phyloP scores from a whole-genome alignment of 2,797 vertebrate genomes.

The Sciurus carolinensis region DNA sequence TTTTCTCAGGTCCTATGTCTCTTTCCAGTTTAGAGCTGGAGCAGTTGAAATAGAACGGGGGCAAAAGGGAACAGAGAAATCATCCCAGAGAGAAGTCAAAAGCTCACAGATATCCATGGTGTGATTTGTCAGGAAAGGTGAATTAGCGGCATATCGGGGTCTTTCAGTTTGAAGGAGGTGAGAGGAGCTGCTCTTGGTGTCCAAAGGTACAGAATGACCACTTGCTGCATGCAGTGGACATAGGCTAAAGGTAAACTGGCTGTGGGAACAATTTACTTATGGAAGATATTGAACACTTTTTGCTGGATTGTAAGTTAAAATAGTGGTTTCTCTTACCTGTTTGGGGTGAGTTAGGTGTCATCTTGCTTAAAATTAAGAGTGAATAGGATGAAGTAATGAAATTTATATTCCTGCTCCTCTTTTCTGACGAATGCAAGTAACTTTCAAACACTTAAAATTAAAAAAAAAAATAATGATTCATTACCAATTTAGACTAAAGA shows the following conservation, averaged over 20 bases:
- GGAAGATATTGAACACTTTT: background rate
- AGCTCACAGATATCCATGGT: background rate
- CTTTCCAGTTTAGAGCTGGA: background rate
- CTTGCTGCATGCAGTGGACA: rapidly evolving
- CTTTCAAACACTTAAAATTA: conserved; percentile 48
- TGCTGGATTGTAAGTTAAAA: background rate
- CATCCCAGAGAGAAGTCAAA: background rate
- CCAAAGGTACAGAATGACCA: rapidly evolving
- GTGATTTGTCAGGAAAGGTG: background rate
- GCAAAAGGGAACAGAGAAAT: background rate
- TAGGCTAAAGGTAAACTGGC: background rate
- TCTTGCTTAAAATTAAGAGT: background rate
- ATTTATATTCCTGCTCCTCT: conserved; percentile 5
- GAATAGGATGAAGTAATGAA: background rate
- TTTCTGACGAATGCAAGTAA: conserved; percentile 7
- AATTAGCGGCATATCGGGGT: background rate
- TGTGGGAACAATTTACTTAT: background rate
- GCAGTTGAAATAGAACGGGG: background rate
- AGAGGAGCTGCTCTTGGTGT: rapidly evolving
- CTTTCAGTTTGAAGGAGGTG: background rate
- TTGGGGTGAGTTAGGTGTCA: background rate
- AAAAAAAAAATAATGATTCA: conserved; percentile 56
- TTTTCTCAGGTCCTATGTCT: background rate
- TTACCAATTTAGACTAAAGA: conserved; percentile 61
- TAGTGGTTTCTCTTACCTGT: background rate